phyloP scores from a whole-genome alignment of 2,113 vertebrate species.

The Ictalurus punctatus region DNA sequence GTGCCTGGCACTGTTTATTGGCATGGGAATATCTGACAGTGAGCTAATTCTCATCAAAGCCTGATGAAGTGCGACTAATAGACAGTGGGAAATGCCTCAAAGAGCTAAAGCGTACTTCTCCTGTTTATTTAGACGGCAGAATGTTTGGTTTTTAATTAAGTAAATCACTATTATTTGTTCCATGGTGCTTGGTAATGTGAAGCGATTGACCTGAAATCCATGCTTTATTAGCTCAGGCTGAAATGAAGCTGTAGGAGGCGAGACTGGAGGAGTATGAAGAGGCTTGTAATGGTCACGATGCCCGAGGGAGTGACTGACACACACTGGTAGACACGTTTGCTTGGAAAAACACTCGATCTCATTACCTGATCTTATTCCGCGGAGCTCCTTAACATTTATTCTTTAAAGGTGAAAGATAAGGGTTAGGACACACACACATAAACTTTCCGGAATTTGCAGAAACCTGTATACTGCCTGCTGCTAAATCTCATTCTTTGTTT shows the following conservation, averaged over 20 bases:
- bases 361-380: conserved; percentile 36
- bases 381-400: conserved; percentile 7
- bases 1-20: conserved; percentile 61
- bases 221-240: conserved; percentile 50
- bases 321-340: conserved; percentile 2
- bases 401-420: conserved; percentile 21
- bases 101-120: conserved; percentile 68
- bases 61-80: conserved; percentile 76
- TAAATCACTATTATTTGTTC: conserved; percentile 75
- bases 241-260: not conserved
- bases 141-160: conserved; percentile 78
- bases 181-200: conserved; percentile 69
- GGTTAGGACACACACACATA: not conserved
- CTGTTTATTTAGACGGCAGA: conserved; percentile 72
- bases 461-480: not conserved
- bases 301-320: conserved; percentile 22
- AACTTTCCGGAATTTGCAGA: not conserved
- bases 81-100: conserved; percentile 68
- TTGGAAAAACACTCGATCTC: conserved; percentile 22
- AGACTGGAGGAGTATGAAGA: conserved; percentile 27
- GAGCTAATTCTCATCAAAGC: conserved; percentile 77
- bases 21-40: conserved; percentile 68
- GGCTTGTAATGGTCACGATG: conserved; percentile 36
- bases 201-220: conserved; percentile 66
- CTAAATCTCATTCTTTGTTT: not conserved